Base-by-base conservation (phyloP, 2,113 vertebrate genomes). In the Anguilla rostrata region DNA sequence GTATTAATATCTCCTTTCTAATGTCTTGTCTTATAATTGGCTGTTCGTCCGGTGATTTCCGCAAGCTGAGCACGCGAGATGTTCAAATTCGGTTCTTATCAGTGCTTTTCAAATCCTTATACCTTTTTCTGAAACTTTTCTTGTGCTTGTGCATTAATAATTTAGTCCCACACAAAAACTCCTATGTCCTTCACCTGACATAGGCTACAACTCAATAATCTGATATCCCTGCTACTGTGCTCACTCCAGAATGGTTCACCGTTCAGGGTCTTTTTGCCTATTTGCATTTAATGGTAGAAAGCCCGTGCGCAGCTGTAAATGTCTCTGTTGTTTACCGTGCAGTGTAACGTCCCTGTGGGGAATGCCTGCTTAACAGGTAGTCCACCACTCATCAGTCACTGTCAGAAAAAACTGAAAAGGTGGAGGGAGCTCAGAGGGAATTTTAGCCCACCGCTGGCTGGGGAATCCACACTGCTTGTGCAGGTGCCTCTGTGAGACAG, bases 371-470 rank as follows among this genome's bases (percentile, higher is more conserved):
- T 43, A 34, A 34, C 40, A 53, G 41, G 46, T 83, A 60, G 34
- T 83, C 82, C 82, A 53, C n/a, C 22, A 83, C 43, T 49, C 43
- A 20, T 83, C n/a, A 57, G 22, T 83, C 53, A 83, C 46, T 56
- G 82, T 46, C 15, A 2, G 43, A 43, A 83, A 57, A 81, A 20
- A 2, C 39, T 2, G 20, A 16, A 16, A 26, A 26, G 22, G 60
- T 18, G 8, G 20, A 26, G 7, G 60, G 60, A 26, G 60, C 3
- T 66, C 20, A 66, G 60, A 26, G 60, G 5, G 18, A 66, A 66
- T 22, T 26, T 66, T 66, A 20, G 18, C 60, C 60, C 22, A 2
- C 2, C 57, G 14, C 60, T 26, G 20, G 60, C 60, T 66, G 5
- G 5, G 22, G 60, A 22, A 4, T 26, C 12, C 22, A 26, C 60